Evolutionary conservation across 2,797 vertebrate species (phyloP), one percentile per base, ranked within the genome.

Genomic region (Adrianichthys oophorus): DNA sequence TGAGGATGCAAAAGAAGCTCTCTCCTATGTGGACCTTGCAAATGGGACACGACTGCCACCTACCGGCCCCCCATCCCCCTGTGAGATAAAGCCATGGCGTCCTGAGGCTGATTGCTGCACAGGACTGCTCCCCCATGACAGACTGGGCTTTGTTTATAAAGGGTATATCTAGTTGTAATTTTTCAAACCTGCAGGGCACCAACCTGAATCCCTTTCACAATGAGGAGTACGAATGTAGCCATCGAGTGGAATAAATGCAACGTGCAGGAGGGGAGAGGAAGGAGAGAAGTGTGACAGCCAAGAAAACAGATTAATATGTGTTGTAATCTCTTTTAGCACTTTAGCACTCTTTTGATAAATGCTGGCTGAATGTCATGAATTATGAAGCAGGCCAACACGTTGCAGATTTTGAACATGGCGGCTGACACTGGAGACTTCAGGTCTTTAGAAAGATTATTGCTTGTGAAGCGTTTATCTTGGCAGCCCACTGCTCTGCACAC

Each of bases 11-110:
- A 59, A 63, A 41, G 62, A 23, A 61, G 70, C 69, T 74, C 63
- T 69, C 58, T 68, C 82, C 75, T 68, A 73, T 77, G 73, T 76
- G 82, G 64, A 63, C 65, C 52, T 26, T 56, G 76, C 85, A 85
- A 88, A 82, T 76, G 92, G 91, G 91, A 91, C 92, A 80, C 85
- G 87, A 93, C 94, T 97, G 97, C 95, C 97, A 95, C 94, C 97
- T 95, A 93, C 87, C 91, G 94, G 92, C 65, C 60, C 53, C 42
- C 32, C 10, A 10, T 26, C 46, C 16, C 17, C 52, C 60, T 44
- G 60, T n/a, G 19, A 47, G 62, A 23, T 65, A 65, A 68, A 15
- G 19, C 54, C 64, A 72, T 47, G 17, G 68, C 71, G 75, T 75
- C 80, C 84, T 75, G 53, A 10, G 66, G 82, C 72, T 70, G 71